Evolutionary conservation across 2,888 invertebrate species (phyloP).

Genomic region (Blera fallax): DNA sequence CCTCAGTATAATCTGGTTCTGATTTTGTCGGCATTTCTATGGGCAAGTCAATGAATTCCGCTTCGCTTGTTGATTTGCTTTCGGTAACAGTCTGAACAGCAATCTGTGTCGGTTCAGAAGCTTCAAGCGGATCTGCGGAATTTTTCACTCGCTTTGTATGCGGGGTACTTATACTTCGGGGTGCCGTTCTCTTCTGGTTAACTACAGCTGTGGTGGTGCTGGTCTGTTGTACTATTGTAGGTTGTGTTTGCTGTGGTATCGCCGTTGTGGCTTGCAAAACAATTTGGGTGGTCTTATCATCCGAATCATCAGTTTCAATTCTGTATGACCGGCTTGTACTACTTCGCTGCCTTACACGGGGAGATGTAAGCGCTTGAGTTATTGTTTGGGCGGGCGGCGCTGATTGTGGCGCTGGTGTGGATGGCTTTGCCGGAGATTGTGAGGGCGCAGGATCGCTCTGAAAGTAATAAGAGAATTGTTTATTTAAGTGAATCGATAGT

Average conservation of each 20-base stretch:
- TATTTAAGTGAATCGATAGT: background rate
- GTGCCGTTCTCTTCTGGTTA: conserved; percentile 80
- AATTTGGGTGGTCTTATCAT: conserved; percentile 83
- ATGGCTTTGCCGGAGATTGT: conserved; percentile 86
- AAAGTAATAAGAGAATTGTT: conserved; percentile 56
- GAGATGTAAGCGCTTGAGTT: conserved; percentile 77
- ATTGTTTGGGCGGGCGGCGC: conserved; percentile 70
- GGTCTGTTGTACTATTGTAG: conserved; percentile 73
- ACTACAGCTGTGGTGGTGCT: conserved; percentile 78
- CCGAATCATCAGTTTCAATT: conserved; percentile 86
- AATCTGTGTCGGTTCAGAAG: conserved; percentile 84
- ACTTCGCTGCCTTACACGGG: conserved; percentile 79
- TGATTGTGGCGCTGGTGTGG: conserved; percentile 84
- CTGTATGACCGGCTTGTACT: conserved; percentile 82
- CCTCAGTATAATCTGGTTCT: conserved; percentile 86
- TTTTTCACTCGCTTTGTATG: conserved; percentile 79
- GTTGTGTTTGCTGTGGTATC: conserved; percentile 76
- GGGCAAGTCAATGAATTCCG: conserved; percentile 82
- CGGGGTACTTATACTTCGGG: conserved; percentile 78
- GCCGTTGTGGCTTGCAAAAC: conserved; percentile 82
- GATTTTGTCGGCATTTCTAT: conserved; percentile 85
- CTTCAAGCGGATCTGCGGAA: conserved; percentile 84
- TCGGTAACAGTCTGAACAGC: conserved; percentile 83
- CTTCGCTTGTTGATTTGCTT: conserved; percentile 76
- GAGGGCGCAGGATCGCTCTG: conserved; percentile 86